Percentiles rank a stretch among this genome's conserved stretches.
Conservation (phyloP, 2,797 vertebrate species). For the Hydrophis major region DNA sequence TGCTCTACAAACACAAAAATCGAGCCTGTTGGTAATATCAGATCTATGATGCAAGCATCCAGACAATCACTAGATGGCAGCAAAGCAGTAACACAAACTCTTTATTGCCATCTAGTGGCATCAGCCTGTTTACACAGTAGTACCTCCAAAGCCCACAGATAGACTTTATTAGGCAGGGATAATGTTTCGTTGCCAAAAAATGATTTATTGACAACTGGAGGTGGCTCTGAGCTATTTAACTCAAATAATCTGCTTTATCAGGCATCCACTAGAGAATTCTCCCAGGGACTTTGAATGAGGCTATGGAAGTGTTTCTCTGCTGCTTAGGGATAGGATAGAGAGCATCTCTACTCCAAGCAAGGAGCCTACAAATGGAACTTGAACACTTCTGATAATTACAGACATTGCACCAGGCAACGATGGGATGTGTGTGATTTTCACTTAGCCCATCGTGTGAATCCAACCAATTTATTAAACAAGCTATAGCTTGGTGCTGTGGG, state of each 20-base stretch:
- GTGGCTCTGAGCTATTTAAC: neutral
- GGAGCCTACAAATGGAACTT: neutral
- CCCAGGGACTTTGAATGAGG: neutral
- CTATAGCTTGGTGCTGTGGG: neutral
- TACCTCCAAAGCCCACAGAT: neutral
- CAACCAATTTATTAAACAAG: neutral
- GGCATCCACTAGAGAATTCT: neutral
- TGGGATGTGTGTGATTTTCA: neutral
- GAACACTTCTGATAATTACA: neutral
- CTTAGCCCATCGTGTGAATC: neutral
- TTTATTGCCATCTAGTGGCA: neutral
- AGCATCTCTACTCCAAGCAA: neutral
- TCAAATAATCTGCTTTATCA: neutral
- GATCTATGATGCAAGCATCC: neutral
- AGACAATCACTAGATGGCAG: neutral
- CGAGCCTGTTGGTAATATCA: neutral
- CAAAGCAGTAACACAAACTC: neutral
- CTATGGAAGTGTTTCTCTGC: neutral
- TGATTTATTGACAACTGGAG: neutral
- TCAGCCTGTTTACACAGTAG: neutral
- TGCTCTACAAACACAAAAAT: neutral
- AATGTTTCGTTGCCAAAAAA: neutral
- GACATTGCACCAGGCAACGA: neutral
- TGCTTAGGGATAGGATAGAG: neutral
- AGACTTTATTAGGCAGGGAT: neutral